phyloP scores from a whole-genome alignment of 1,140 invertebrate genomes.

The Drosophila tropicalis region DNA sequence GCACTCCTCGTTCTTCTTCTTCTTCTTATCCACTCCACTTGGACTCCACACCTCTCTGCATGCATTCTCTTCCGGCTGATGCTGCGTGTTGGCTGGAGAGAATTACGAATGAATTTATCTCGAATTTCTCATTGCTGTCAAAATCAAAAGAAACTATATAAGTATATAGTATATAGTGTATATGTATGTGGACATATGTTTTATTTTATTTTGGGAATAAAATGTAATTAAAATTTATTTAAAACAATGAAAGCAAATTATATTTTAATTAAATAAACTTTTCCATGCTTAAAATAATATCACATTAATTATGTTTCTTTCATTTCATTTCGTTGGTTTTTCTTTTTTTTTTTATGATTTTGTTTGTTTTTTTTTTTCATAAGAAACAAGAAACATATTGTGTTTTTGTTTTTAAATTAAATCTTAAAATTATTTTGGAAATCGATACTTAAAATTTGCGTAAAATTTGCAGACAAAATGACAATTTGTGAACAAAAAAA shows the following conservation, averaged over 20 bases:
- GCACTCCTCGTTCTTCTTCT: neutral
- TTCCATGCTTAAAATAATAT: slow-evolving; percentile 77
- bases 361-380: neutral
- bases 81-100: too few relatives aligned
- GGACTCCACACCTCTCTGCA: too few relatives aligned
- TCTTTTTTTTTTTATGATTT: neutral
- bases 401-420: slow-evolving; percentile 1
- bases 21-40: too few relatives aligned
- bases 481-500: neutral
- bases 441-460: neutral
- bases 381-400: slow-evolving; percentile 6
- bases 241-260: slow-evolving; percentile 46
- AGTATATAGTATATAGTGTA: too few relatives aligned
- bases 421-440: slow-evolving; percentile 41
- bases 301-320: slow-evolving; percentile 68
- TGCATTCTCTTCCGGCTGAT: too few relatives aligned
- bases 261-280: slow-evolving; percentile 25
- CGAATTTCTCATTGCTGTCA: too few relatives aligned
- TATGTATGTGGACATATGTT: neutral
- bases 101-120: too few relatives aligned
- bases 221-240: neutral
- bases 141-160: too few relatives aligned
- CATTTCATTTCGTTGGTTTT: neutral
- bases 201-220: neutral
- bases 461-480: slow-evolving; percentile 4